A percentile compares a stretch with the other conserved stretches of the same genome.
Conservation (phyloP, 2,113 vertebrate genomes). For the Podocnemis expansa region DNA sequence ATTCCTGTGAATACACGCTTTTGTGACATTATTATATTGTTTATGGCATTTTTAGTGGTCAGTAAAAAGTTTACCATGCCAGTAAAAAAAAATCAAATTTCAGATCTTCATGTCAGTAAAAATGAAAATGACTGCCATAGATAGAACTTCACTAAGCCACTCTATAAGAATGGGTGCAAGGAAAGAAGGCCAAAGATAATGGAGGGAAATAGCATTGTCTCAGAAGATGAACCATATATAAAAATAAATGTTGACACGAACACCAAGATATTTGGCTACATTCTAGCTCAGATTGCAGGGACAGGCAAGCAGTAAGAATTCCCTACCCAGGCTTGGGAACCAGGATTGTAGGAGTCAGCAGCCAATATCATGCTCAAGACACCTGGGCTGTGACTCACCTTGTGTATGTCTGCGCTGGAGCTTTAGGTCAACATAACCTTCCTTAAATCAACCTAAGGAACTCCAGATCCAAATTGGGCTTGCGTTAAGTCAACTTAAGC, state of each 20-base stretch:
- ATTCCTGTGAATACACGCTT: too few species aligned
- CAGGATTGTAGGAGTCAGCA: not conserved
- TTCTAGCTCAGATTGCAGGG: not conserved
- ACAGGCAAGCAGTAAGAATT: not conserved
- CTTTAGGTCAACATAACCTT: too few species aligned
- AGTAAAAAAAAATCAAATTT: too few species aligned
- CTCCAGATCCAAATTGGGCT: too few species aligned
- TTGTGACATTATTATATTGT: too few species aligned
- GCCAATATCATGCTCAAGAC: not conserved
- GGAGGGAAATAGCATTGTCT: not conserved
- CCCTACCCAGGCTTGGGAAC: not conserved
- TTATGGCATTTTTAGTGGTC: too few species aligned
- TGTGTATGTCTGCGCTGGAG: too few species aligned
- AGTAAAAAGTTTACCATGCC: too few species aligned
- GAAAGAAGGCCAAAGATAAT: not conserved
- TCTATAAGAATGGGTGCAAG: not conserved
- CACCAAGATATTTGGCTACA: not conserved
- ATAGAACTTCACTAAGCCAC: rapidly evolving
- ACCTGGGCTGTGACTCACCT: not conserved
- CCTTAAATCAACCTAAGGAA: too few species aligned
- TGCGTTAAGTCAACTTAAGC: too few species aligned
- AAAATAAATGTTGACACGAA: not conserved
- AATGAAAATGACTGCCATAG: too few species aligned
- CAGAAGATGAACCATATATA: rapidly evolving
- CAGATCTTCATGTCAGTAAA: too few species aligned